Base-by-base conservation (phyloP, 2,113 vertebrate genomes). In the Bagarius yarrelli region DNA sequence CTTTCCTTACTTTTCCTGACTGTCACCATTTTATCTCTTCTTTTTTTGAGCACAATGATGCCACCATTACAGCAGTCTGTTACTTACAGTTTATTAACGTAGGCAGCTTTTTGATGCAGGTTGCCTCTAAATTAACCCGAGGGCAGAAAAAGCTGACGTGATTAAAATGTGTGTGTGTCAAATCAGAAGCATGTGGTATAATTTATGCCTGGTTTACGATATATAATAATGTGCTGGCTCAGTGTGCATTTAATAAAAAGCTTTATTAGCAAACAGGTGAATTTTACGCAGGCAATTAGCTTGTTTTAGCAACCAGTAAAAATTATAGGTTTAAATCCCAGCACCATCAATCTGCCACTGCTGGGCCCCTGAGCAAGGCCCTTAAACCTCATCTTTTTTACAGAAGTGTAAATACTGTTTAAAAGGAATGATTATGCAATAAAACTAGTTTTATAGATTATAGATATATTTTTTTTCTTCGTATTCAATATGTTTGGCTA, bases 31-130 rank as follows among this genome's bases (percentile, higher is more conserved):
- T n/a, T n/a, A n/a, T n/a, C n/a, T n/a, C n/a, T n/a, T n/a, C n/a
- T 21, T 21, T 56, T 64, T 36, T 5, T 70, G 25, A 18, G 52
- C 50, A 23, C 59, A 44, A 57, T 2, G 50, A 76, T 61, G 72
- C 44, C 5, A 25, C 69, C 69, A 76, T 82, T 76, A 69, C 27
- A 13, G 3, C 30, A n/a, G 36, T 55, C 11, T 55, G 30, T 27
- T 55, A 34, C 47, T 66, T 75, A 50, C 70, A 56, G 63, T 59
- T 81, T 76, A 69, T 59, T 82, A 82, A 76, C 50, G 25, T 18
- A 67, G 63, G 60, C 57, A 30, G 67, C 13, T 70, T 70, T 40
- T 70, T n/a, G 27, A 18, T 9, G 67, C n/a, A 69, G 23, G 40
- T 50, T 70, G 67, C 40, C 40, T 73, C n/a, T 36, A 30, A 13